Evolutionary conservation across 2,888 invertebrate species (phyloP).

Genomic region (Lepidocyrtoides sp.): DNA sequence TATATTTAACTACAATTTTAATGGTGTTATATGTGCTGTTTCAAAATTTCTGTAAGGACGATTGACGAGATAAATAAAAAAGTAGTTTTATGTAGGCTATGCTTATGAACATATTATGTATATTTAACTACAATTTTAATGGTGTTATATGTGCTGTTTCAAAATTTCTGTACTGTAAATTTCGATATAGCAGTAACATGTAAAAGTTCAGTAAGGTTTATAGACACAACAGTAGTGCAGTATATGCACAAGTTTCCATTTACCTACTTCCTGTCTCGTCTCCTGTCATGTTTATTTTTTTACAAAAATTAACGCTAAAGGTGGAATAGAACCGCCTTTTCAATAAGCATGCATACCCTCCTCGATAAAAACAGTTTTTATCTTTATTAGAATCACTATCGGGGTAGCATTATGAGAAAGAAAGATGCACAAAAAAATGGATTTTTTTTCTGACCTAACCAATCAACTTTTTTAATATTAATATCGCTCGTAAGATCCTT

Average conservation of each 20-base stretch:
- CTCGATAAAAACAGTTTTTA: background rate
- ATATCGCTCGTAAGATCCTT: no score
- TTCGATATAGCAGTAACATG: no score
- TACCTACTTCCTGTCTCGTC: background rate
- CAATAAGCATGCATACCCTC: background rate
- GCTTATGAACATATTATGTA: no score
- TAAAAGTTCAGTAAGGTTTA: no score
- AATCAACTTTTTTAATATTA: no score
- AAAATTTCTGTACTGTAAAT: no score
- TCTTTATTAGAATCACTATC: background rate
- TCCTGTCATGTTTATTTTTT: background rate
- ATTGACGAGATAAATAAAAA: constrained; percentile 13
- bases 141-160: no score
- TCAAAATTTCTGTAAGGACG: no score
- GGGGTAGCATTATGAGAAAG: background rate
- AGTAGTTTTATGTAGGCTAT: no score
- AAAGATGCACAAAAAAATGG: background rate
- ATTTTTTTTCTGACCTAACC: background rate
- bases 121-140: no score
- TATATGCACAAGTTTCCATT: background rate
- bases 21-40: no score
- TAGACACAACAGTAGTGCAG: background rate
- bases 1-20: no score
- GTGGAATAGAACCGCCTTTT: background rate
- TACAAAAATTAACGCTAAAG: background rate